Conservation (phyloP, 2,888 invertebrate species). For the Chalcosyrphus nemorum region DNA sequence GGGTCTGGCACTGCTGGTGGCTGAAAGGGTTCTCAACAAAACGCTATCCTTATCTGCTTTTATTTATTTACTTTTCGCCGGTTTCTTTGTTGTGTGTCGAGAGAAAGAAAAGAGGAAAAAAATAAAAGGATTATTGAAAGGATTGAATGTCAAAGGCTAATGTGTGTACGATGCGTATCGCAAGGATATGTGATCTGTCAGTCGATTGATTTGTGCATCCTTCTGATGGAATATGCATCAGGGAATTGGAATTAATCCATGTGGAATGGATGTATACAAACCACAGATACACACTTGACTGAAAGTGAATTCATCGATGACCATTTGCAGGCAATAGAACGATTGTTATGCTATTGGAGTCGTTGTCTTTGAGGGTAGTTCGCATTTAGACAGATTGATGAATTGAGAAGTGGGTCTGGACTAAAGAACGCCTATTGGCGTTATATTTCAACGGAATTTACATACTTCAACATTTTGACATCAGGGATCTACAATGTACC, state of each 20-base stretch:
- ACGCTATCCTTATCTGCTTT: conserved; percentile 11
- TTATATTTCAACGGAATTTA: too few species aligned
- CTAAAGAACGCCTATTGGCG: too few species aligned
- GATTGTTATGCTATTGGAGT: not conserved
- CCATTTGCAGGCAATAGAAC: not conserved
- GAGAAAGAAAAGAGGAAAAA: not conserved
- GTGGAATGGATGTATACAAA: conserved; percentile 33
- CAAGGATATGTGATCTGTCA: conserved; percentile 23
- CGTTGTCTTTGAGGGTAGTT: not conserved
- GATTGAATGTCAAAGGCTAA: conserved; percentile 59
- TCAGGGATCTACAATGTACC: too few species aligned
- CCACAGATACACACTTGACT: conserved; percentile 21
- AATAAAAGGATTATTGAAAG: conserved; percentile 47
- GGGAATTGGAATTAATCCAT: conserved; percentile 45
- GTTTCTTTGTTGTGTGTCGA: not conserved
- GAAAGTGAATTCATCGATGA: conserved; percentile 20
- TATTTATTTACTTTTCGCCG: conserved; percentile 32
- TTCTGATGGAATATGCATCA: conserved; percentile 24
- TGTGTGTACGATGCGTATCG: conserved; percentile 37
- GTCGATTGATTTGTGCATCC: conserved; percentile 17
- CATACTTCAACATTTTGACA: too few species aligned
- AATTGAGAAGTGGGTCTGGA: too few species aligned
- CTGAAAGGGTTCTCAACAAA: conserved; percentile 35
- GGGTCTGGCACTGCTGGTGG: conserved; percentile 4
- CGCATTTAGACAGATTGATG: not conserved